Percentiles rank a stretch among this genome's conserved stretches.
Evolutionary conservation across 2,888 invertebrate genomes (phyloP).

Genomic region (Lepidocyrtoides sp.): DNA sequence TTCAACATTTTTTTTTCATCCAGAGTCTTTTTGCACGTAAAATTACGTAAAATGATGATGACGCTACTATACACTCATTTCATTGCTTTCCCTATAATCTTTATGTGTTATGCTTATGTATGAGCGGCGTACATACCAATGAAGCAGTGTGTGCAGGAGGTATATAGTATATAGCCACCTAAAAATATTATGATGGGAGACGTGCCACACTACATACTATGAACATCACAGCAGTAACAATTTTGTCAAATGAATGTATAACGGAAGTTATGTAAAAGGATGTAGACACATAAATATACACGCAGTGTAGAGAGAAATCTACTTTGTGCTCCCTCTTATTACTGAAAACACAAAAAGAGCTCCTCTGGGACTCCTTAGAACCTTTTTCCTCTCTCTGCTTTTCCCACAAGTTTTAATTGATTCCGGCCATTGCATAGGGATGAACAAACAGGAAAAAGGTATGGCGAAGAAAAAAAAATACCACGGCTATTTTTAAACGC

Average conservation of each 20-base stretch:
- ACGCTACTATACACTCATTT: slow-evolving; percentile 8
- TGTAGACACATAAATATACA: not conserved
- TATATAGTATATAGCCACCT: not conserved
- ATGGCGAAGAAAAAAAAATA: not conserved
- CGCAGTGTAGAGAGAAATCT: not conserved
- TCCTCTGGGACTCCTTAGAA: slow-evolving; percentile 84
- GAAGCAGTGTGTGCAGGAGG: too few species aligned
- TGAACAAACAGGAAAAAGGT: not conserved
- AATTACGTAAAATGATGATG: slow-evolving; percentile 54
- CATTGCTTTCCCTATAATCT: slow-evolving; percentile 14
- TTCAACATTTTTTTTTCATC: not conserved
- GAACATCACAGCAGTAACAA: too few species aligned
- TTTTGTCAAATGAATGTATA: slow-evolving; percentile 49
- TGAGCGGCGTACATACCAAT: too few species aligned
- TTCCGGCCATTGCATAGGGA: slow-evolving; percentile 80
- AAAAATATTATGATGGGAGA: slow-evolving; percentile 51
- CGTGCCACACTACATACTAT: not conserved
- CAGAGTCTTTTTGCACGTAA: slow-evolving; percentile 40
- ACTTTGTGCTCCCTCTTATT: slow-evolving; percentile 77
- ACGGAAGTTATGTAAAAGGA: slow-evolving; percentile 39
- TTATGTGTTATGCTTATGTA: slow-evolving; percentile 25
- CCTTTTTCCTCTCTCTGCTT: slow-evolving; percentile 68
- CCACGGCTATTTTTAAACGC: not conserved
- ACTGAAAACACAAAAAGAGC: slow-evolving; percentile 84
- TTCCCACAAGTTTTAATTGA: slow-evolving; percentile 85